A percentile compares a stretch with the other conserved stretches of the same genome.
phyloP scores from a whole-genome alignment of 2,888 invertebrate species.

The Carcina quercana region DNA sequence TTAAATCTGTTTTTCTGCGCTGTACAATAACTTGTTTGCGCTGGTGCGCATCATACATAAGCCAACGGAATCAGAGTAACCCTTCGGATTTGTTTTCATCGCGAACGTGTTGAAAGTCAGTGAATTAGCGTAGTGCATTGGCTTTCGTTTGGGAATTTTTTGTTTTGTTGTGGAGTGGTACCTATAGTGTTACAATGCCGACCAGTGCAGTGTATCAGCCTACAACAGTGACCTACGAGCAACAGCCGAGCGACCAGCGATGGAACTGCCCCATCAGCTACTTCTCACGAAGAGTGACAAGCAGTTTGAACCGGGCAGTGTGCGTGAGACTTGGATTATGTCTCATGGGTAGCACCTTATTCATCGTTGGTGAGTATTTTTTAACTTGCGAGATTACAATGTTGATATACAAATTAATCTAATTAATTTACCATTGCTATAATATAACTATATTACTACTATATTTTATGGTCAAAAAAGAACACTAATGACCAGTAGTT shows the following conservation, averaged over 20 bases:
- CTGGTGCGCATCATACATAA: constrained; percentile 1
- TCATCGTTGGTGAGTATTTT: constrained; percentile 57
- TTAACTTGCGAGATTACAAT: too few species aligned
- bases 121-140: constrained; percentile 6
- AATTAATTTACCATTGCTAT: too few species aligned
- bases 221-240: constrained; percentile 84
- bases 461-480: too few species aligned
- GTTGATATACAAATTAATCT: too few species aligned
- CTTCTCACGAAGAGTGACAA: constrained; percentile 67
- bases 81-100: neutral
- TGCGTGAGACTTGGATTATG: constrained; percentile 58
- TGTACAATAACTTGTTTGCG: neutral
- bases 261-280: constrained; percentile 74
- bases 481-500: too few species aligned
- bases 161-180: constrained; percentile 24
- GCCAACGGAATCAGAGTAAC: too few species aligned
- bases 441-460: too few species aligned
- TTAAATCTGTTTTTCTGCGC: constrained; percentile 2
- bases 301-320: constrained; percentile 57
- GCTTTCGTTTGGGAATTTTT: constrained; percentile 10
- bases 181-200: constrained; percentile 69
- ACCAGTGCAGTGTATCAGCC: constrained; percentile 85
- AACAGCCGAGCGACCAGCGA: constrained; percentile 71
- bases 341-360: constrained; percentile 55
- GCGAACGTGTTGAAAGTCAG: neutral